Percentiles rank a stretch among this genome's conserved stretches.
phyloP scores from a whole-genome alignment of 2,888 invertebrate genomes.

The Apotomis betuletana region DNA sequence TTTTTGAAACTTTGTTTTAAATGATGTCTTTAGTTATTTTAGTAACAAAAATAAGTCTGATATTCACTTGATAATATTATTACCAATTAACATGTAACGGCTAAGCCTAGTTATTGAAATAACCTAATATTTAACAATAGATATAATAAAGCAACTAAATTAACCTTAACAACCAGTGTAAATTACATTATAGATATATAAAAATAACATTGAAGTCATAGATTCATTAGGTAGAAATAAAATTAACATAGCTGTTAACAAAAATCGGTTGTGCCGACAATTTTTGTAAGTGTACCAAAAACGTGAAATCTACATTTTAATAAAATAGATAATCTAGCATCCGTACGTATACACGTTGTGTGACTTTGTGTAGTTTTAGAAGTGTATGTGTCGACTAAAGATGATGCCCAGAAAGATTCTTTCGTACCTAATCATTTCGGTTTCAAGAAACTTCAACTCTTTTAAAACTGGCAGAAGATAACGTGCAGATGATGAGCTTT shows the following conservation, averaged over 20 bases:
- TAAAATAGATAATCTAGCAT: constrained; percentile 41
- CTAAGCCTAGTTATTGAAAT: constrained; percentile 24
- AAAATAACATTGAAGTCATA: constrained; percentile 43
- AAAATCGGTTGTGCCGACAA: constrained; percentile 66
- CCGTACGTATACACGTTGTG: constrained; percentile 67
- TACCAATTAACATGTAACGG: constrained; percentile 35
- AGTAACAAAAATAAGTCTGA: constrained; percentile 35
- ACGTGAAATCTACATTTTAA: constrained; percentile 25
- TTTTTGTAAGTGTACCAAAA: constrained; percentile 49
- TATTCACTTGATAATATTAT: constrained; percentile 21
- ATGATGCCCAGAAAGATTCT: constrained; percentile 22
- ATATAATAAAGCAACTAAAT: constrained; percentile 35
- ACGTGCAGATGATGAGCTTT: too few species aligned
- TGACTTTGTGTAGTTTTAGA: constrained; percentile 60
- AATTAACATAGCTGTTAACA: constrained; percentile 48
- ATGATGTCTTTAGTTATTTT: constrained; percentile 24
- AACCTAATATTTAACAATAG: constrained; percentile 30
- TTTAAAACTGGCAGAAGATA: too few species aligned
- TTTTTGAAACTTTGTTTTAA: constrained; percentile 5
- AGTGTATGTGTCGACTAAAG: constrained; percentile 47
- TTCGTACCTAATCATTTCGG: neutral
- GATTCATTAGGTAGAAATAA: constrained; percentile 44
- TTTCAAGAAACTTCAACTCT: neutral
- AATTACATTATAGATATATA: constrained; percentile 46
- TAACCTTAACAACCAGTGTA: constrained; percentile 39